These are phyloP conservation scores for Microtus californicus DNA, from an alignment of 2,797 vertebrate genomes.

Conservation along the genomic window DNA sequence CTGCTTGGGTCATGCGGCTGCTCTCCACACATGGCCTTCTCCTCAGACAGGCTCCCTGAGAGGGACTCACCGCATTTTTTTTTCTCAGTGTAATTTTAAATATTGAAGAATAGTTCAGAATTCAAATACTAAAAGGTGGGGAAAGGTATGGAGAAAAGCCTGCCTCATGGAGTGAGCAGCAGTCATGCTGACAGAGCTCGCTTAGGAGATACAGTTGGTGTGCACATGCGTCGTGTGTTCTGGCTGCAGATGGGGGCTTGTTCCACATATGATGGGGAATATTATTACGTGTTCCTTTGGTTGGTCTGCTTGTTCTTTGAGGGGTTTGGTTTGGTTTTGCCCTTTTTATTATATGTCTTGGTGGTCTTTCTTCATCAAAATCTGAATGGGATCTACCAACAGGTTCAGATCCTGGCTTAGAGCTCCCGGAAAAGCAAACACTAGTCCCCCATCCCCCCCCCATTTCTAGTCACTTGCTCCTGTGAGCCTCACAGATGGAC, in stretches of 20 bases:
- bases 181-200: background rate
- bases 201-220: background rate
- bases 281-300: background rate
- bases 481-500: background rate
- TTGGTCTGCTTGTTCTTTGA: background rate
- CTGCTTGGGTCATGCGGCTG: background rate
- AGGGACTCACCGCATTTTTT: background rate
- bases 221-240: background rate
- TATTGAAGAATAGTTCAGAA: background rate
- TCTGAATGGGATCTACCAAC: background rate
- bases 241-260: background rate
- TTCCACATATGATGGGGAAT: background rate
- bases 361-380: background rate
- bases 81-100: background rate
- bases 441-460: too few species aligned
- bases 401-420: background rate
- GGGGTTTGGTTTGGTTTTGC: background rate
- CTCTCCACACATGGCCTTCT: background rate
- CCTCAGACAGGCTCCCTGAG: background rate
- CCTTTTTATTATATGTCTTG: background rate
- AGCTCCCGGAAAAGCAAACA: too few species aligned
- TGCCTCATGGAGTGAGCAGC: background rate
- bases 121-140: background rate
- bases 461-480: background rate
- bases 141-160: background rate